Percentiles rank a stretch among this genome's conserved stretches.
These are phyloP conservation scores for Limnephilus rhombicus DNA, from an alignment of 2,888 invertebrate genomes.

Conservation along the genomic window DNA sequence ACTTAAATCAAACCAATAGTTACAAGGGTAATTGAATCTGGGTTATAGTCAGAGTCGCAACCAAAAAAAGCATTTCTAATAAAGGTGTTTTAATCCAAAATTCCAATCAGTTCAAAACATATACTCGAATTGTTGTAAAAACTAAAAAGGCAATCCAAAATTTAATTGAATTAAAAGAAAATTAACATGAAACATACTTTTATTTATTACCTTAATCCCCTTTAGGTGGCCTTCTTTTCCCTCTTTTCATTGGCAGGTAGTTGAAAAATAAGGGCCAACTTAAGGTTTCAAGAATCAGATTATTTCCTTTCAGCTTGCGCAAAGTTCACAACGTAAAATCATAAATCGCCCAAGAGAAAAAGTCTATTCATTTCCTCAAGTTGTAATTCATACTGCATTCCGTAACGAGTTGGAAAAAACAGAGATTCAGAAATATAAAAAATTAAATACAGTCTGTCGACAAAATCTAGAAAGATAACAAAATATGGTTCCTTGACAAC, in stretches of 20 bases:
- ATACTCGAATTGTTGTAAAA: too few species aligned
- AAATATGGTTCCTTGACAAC: too few species aligned
- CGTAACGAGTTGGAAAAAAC: neutral
- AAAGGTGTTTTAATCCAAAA: too few species aligned
- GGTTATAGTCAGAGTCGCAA: too few species aligned
- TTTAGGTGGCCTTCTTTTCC: neutral
- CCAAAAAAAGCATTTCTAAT: too few species aligned
- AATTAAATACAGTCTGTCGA: neutral
- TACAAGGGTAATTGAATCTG: too few species aligned
- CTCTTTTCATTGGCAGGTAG: neutral
- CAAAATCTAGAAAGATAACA: too few species aligned
- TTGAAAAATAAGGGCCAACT: neutral
- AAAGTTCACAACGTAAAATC: neutral
- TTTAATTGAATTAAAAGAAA: neutral
- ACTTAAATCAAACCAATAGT: too few species aligned
- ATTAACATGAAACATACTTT: neutral
- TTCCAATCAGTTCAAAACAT: too few species aligned
- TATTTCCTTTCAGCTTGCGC: neutral
- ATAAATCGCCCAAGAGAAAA: neutral
- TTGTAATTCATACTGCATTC: neutral
- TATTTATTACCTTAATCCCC: neutral
- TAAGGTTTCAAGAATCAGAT: neutral
- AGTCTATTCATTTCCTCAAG: neutral
- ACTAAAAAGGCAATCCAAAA: neutral
- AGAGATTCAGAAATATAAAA: slow-evolving; percentile 3